Evolutionary conservation across 2,888 invertebrate genomes (phyloP).

Genomic region (Halictus quadricinctus): DNA sequence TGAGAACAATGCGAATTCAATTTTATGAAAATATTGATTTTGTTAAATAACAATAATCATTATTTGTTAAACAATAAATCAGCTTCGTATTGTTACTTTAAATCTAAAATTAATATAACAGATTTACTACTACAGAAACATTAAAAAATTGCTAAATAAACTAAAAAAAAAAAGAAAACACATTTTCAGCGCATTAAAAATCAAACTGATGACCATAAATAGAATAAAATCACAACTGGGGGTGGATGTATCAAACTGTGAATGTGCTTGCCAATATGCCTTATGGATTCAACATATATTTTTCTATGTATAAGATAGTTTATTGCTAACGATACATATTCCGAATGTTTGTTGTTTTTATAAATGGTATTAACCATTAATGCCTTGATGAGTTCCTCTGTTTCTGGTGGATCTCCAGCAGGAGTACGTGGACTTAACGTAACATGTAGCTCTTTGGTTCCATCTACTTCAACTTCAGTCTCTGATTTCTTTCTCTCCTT

Average conservation of each 20-base stretch:
- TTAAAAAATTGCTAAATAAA: conserved; percentile 20
- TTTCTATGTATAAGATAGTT: conserved; percentile 72
- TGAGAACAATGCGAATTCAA: neutral
- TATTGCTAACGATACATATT: conserved; percentile 74
- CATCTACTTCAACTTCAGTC: conserved; percentile 86
- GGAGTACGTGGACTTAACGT: conserved; percentile 91
- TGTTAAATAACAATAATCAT: conserved; percentile 23
- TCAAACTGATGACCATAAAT: conserved; percentile 29
- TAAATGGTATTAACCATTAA: conserved; percentile 82
- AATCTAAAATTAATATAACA: conserved; percentile 30
- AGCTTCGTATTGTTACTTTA: conserved; percentile 9
- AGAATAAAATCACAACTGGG: conserved; percentile 53
- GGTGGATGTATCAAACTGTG: conserved; percentile 63
- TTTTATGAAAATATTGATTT: neutral
- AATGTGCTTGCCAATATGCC: conserved; percentile 60
- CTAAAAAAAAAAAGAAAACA: conserved; percentile 28
- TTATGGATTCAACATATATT: conserved; percentile 70
- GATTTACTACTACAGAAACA: conserved; percentile 7
- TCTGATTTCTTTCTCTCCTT: conserved; percentile 84
- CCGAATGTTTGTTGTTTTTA: conserved; percentile 61
- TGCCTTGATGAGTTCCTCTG: conserved; percentile 94
- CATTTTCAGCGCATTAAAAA: conserved; percentile 25
- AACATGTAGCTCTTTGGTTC: conserved; percentile 89
- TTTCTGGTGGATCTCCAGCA: conserved; percentile 94
- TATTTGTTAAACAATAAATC: conserved; percentile 25